Base-by-base conservation (phyloP, 2,797 vertebrate species). In the Luscinia luscinia region DNA sequence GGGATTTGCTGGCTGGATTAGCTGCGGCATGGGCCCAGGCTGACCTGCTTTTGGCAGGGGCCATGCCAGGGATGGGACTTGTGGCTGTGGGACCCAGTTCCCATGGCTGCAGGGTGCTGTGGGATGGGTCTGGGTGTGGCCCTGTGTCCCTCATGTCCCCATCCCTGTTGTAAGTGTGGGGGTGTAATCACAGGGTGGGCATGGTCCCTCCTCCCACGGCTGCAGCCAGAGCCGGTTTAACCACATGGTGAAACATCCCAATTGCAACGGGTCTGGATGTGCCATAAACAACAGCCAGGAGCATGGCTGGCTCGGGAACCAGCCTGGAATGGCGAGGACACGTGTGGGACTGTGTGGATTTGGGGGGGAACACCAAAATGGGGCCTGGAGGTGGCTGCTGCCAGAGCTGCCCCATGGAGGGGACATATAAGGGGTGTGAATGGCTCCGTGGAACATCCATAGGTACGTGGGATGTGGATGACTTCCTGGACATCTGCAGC, bases 251-350 rank as follows among this genome's bases (percentile, higher is more conserved):
- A 76, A 80, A 55, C 28, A 4, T 38, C 32, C 54, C 6, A 2
- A 17, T 15, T 49, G 73, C 63, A 15, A 4, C 3, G 45, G 73
- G 34, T 17, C 58, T 2, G 12, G 66, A 41, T 30, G 34, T 23
- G 80, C 49, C 21, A 6, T 26, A 4, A 70, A 34, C 36, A 59
- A 34, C 55, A 51, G 38, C 73, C 30, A 0, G 67, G 80, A 54
- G 24, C 77, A 32, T 0, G 0, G 8, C 57, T 2, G 2, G 76
- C 52, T 41, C 1, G 0, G 10, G 84, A 63, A 6, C 8, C 0
- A 1, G 62, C n/a, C 26, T 6, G 45, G 30, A 23, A 52, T 0
- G 15, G 51, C 0, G 2, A 34, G 19, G 34, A 26, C 3, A 0
- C 7, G 7, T 9, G 38, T 12, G 9, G 5, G 15, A 21, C n/a